A percentile compares a stretch with the other conserved stretches of the same genome.
Conservation (phyloP, 1,140 invertebrate species). For the Microplitis mediator region DNA sequence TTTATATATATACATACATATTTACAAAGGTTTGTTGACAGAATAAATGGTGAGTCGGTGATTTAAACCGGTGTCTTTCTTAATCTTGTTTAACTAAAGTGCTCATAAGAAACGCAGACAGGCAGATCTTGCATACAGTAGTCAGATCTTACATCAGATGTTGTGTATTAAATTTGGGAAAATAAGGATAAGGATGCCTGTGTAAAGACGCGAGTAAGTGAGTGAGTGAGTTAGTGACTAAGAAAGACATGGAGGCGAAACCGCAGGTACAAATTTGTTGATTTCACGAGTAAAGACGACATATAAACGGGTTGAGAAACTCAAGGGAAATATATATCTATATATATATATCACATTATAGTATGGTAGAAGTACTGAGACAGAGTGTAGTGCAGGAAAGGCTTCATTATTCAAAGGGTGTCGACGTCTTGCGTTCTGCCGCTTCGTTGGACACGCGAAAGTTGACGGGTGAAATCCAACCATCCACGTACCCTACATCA, state of each 20-base stretch:
- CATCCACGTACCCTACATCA: constrained; percentile 31
- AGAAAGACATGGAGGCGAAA: constrained; percentile 23
- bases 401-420: constrained; percentile 61
- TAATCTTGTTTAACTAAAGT: no score
- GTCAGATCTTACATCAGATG: no score
- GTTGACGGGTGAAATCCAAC: constrained; percentile 51
- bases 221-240: not conserved
- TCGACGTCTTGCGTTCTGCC: constrained; percentile 55
- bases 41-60: not conserved
- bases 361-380: constrained; percentile 14
- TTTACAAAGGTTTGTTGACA: not conserved
- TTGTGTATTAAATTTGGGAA: no score
- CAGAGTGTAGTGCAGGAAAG: constrained; percentile 37
- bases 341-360: no score
- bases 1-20: not conserved
- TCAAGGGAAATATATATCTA: not conserved
- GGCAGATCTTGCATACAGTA: no score
- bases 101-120: no score
- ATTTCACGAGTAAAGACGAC: constrained; percentile 31
- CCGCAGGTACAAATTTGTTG: constrained; percentile 44
- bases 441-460: constrained; percentile 48
- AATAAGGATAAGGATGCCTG: no score
- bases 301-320: not conserved
- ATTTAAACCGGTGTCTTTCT: no score
- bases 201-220: not conserved